Conservation (phyloP, 2,797 vertebrate species). For the Acanthopagrus latus region DNA sequence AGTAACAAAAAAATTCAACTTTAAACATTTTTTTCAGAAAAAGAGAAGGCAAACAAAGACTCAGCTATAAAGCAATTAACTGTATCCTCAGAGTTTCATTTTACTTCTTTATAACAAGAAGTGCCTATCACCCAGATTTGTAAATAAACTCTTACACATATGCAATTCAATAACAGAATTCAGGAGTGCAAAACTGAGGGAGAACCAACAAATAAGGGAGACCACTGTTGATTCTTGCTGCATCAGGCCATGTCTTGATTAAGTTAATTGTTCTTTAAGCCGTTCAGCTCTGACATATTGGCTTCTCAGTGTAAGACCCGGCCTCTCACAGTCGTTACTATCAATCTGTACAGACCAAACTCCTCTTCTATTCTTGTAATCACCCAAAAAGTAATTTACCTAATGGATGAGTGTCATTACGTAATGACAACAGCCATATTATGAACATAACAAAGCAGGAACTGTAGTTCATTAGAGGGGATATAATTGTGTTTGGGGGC, state of each 20-base stretch:
- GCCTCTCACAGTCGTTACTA: constrained; percentile 87
- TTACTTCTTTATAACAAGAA: no score
- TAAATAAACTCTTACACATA: not conserved
- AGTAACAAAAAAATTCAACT: not conserved
- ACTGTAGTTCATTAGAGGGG: constrained; percentile 91
- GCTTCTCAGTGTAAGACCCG: constrained; percentile 83
- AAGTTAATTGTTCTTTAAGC: constrained; percentile 76
- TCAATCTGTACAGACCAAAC: constrained; percentile 86
- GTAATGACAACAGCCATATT: constrained; percentile 88
- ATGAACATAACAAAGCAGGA: constrained; percentile 91
- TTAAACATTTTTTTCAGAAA: not conserved
- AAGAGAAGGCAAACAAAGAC: not conserved
- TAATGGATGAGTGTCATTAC: constrained; percentile 96
- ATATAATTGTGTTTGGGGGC: constrained; percentile 87
- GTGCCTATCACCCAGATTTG: not conserved
- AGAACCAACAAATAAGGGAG: not conserved
- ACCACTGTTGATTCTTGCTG: constrained; percentile 34
- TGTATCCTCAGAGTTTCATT: no score
- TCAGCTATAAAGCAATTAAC: not conserved
- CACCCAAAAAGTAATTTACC: constrained; percentile 91
- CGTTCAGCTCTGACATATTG: constrained; percentile 90
- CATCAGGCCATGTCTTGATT: constrained; percentile 57
- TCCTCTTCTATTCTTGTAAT: constrained; percentile 91
- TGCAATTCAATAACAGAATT: not conserved
- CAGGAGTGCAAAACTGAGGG: not conserved